phyloP scores from a whole-genome alignment of 1,140 invertebrate species.

The Drosophila simulans region DNA sequence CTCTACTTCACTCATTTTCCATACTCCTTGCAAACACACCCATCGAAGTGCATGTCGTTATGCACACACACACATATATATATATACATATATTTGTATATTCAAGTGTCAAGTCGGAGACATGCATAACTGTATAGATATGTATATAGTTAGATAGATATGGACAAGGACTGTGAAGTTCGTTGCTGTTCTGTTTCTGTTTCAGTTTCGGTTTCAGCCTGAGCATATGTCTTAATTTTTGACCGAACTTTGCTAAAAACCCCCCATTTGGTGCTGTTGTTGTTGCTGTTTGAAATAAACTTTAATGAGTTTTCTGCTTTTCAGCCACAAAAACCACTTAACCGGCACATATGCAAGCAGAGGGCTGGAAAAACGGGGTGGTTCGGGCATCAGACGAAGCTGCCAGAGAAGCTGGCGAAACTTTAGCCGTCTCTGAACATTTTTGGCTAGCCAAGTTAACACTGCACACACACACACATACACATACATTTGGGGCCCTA shows the following conservation, averaged over 20 bases:
- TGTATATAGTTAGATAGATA: neutral
- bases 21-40: neutral
- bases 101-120: constrained; percentile 22
- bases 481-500: constrained; percentile 12
- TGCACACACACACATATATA: no score
- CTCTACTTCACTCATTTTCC: neutral
- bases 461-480: constrained; percentile 23
- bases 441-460: constrained; percentile 68
- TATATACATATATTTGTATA: no score
- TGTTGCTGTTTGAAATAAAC: constrained; percentile 71
- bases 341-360: constrained; percentile 70
- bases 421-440: constrained; percentile 54
- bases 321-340: constrained; percentile 76
- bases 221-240: constrained; percentile 71
- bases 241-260: constrained; percentile 49
- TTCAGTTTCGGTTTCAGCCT: constrained; percentile 42
- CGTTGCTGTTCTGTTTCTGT: constrained; percentile 26
- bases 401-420: constrained; percentile 45
- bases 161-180: constrained; percentile 13
- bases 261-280: constrained; percentile 19
- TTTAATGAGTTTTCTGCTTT: constrained; percentile 78
- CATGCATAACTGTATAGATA: constrained; percentile 34
- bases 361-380: constrained; percentile 5
- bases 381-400: neutral
- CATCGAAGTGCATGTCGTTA: constrained; percentile 45